Evolutionary conservation across 2,113 vertebrate species (phyloP).

Genomic region (Microtus richardsoni): DNA sequence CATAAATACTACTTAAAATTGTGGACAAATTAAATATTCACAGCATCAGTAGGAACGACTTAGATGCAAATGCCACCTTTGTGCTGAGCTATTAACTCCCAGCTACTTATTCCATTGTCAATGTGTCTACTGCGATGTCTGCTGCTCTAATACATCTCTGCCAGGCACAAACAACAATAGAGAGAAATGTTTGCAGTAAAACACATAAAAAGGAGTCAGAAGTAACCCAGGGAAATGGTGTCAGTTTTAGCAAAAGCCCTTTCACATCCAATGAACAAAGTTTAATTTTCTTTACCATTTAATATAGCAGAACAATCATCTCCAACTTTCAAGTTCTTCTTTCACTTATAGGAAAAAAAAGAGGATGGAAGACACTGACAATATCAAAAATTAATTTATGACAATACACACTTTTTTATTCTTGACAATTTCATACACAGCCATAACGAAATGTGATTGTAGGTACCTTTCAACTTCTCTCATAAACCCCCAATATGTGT

Average conservation of each 20-base stretch:
- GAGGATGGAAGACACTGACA: not conserved
- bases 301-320: not conserved
- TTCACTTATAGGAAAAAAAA: not conserved
- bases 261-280: slow-evolving; percentile 44
- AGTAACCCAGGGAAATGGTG: not conserved
- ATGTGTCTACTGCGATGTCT: not conserved
- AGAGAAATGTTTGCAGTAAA: not conserved
- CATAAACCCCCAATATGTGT: not conserved
- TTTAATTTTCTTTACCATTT: not conserved
- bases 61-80: not conserved
- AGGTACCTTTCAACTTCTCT: not conserved
- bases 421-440: not conserved
- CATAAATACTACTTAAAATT: not conserved
- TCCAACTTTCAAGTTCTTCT: not conserved
- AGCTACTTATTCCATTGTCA: not conserved
- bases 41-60: not conserved
- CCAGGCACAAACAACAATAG: not conserved
- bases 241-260: not conserved
- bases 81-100: not conserved
- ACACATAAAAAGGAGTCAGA: not conserved
- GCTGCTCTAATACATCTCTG: not conserved
- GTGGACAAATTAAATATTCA: not conserved
- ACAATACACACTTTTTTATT: not conserved
- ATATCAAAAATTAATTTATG: not conserved
- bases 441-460: not conserved